phyloP scores from a whole-genome alignment of 2,113 vertebrate genomes.

The Trogon surrucura region DNA sequence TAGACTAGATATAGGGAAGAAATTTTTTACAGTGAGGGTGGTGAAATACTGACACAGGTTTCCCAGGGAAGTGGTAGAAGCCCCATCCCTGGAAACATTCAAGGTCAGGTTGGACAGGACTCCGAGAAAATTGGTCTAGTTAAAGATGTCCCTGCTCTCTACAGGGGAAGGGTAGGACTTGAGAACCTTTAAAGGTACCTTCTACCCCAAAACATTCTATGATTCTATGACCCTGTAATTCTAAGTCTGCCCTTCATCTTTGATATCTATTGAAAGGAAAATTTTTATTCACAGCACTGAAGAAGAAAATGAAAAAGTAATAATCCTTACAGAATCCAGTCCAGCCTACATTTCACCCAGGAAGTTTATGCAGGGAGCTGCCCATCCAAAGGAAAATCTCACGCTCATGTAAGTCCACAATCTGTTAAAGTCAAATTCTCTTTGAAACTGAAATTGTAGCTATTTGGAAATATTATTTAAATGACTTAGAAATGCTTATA shows the following conservation, averaged over 20 bases:
- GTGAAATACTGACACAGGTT: too few relatives aligned
- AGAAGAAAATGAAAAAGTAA: background rate
- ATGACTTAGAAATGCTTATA: background rate
- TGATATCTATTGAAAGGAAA: background rate
- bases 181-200: too few relatives aligned
- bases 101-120: too few relatives aligned
- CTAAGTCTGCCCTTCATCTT: background rate
- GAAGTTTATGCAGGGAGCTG: background rate
- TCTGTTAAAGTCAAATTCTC: background rate
- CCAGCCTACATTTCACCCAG: background rate
- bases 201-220: too few relatives aligned
- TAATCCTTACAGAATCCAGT: background rate
- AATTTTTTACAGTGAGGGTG: too few relatives aligned
- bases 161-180: too few relatives aligned
- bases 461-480: background rate
- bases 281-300: background rate
- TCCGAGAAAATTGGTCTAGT: too few relatives aligned
- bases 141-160: too few relatives aligned
- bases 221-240: too few relatives aligned
- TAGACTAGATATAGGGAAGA: too few relatives aligned
- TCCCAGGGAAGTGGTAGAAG: too few relatives aligned
- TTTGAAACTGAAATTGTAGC: background rate
- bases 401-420: background rate
- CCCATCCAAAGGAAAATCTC: background rate
- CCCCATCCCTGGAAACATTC: too few relatives aligned